Evolutionary conservation across 2,113 vertebrate species (phyloP).

Genomic region (Cebus imitator): DNA sequence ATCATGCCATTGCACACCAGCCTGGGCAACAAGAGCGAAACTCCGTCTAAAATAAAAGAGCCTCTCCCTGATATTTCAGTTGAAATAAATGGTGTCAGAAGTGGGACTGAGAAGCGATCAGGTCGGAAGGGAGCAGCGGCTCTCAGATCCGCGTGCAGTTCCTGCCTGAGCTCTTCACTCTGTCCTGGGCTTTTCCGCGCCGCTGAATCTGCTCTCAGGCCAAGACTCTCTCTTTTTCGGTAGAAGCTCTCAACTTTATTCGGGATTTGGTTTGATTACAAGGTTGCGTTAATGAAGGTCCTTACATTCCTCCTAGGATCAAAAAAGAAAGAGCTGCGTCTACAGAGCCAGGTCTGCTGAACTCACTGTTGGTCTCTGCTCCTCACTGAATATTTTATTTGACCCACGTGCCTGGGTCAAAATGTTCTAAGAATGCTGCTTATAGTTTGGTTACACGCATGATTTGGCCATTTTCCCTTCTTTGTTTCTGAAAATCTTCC

Average conservation of each 20-base stretch:
- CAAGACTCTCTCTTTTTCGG: not conserved
- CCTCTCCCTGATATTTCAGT: not conserved
- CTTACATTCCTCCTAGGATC: not conserved
- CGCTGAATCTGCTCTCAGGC: not conserved
- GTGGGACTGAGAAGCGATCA: not conserved
- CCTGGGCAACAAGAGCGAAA: no score
- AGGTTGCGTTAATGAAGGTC: not conserved
- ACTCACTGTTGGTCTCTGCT: not conserved
- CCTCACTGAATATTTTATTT: not conserved
- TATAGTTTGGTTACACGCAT: not conserved
- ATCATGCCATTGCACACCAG: fast-evolving
- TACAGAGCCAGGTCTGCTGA: not conserved
- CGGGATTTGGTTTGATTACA: not conserved
- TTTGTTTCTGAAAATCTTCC: not conserved
- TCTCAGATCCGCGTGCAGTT: fast-evolving
- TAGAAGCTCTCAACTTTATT: not conserved
- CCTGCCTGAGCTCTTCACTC: not conserved
- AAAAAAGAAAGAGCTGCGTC: not conserved
- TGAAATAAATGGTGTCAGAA: not conserved
- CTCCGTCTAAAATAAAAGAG: not conserved
- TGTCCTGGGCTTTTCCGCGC: not conserved
- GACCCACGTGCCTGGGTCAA: not conserved
- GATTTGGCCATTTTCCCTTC: not conserved
- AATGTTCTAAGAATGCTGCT: not conserved
- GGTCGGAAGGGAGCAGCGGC: not conserved